Evolutionary conservation across 2,888 invertebrate species (phyloP).

Genomic region (Smittia sp.): DNA sequence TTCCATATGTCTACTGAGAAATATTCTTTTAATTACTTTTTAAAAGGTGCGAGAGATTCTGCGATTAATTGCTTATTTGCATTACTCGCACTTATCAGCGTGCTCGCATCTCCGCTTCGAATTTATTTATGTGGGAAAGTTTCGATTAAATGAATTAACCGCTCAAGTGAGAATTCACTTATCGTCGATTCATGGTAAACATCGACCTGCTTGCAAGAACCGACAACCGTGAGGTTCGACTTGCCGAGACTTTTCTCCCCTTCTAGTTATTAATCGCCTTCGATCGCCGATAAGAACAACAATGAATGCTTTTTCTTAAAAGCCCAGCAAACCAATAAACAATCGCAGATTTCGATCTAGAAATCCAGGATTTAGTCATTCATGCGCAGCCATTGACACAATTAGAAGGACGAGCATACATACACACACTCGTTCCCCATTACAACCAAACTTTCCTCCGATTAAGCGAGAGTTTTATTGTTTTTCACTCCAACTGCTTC

Average conservation of each 20-base stretch:
- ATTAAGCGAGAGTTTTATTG: slow-evolving; percentile 30
- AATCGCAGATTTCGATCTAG: background rate
- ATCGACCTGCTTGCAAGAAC: background rate
- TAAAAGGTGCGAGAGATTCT: too few species aligned
- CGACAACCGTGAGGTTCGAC: too few species aligned
- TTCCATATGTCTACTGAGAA: too few species aligned
- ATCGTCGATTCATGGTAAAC: too few species aligned
- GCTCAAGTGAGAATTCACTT: background rate
- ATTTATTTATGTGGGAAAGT: background rate
- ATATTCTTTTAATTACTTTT: too few species aligned
- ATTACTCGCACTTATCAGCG: background rate
- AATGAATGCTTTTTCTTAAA: background rate
- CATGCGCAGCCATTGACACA: slow-evolving; percentile 36
- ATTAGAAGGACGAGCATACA: slow-evolving; percentile 23
- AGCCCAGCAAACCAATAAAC: background rate
- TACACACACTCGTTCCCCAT: background rate
- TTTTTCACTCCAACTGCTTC: slow-evolving; percentile 31
- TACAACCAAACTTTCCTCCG: background rate
- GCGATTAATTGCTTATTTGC: slow-evolving; percentile 6
- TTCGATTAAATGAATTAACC: background rate
- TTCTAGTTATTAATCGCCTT: background rate
- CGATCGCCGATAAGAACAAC: slow-evolving; percentile 16
- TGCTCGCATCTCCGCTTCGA: background rate
- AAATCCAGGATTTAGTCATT: slow-evolving; percentile 37
- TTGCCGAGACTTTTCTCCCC: background rate